Conservation (phyloP, 2,797 vertebrate species). For the Lophius americanus region DNA sequence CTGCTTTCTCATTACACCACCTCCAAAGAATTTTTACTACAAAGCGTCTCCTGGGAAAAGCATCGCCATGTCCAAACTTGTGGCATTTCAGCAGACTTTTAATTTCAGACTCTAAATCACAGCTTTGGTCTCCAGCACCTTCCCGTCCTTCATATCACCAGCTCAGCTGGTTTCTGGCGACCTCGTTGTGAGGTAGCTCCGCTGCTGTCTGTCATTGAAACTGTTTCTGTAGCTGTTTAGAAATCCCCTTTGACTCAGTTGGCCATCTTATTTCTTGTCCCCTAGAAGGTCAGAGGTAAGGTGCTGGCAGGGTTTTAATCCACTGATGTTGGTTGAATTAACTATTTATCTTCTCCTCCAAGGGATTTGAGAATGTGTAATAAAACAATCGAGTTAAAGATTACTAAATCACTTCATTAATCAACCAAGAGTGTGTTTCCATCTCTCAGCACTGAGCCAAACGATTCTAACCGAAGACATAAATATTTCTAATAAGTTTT, state of each 20-base stretch:
- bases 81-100: constrained; percentile 29
- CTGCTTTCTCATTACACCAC: constrained; percentile 66
- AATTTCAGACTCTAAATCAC: constrained; percentile 45
- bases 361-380: too few relatives aligned
- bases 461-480: too few relatives aligned
- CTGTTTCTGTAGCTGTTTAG: not conserved
- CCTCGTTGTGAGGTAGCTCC: not conserved
- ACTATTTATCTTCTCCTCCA: not conserved
- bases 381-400: too few relatives aligned
- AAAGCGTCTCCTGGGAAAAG: constrained; percentile 18
- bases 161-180: constrained; percentile 14
- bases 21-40: constrained; percentile 66
- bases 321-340: not conserved
- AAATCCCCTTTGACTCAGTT: not conserved
- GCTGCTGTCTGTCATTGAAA: constrained; percentile 29
- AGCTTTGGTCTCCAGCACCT: constrained; percentile 33
- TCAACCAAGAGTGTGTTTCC: too few relatives aligned
- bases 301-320: not conserved
- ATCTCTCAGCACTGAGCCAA: too few relatives aligned
- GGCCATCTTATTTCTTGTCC: not conserved
- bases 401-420: too few relatives aligned
- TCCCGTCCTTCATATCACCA: constrained; percentile 33
- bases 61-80: constrained; percentile 36
- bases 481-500: too few relatives aligned
- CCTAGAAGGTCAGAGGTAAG: constrained; percentile 10